These are phyloP conservation scores for Nothobranchius kuhntae DNA, from an alignment of 2,113 vertebrate genomes.

Conservation along the genomic window DNA sequence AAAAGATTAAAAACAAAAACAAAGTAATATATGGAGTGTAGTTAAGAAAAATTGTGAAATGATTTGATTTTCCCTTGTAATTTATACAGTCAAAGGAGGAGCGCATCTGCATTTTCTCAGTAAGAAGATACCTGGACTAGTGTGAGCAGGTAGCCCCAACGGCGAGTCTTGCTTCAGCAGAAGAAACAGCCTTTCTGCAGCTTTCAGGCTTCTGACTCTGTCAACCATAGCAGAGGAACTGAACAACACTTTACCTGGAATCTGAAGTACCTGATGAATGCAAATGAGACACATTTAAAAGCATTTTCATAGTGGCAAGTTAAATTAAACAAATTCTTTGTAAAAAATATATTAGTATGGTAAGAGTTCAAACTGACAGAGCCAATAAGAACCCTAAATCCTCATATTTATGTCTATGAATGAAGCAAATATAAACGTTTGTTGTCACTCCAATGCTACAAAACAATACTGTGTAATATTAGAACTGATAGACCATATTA, in stretches of 20 bases:
- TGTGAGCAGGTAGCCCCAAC: constrained; percentile 38
- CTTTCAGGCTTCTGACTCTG: constrained; percentile 81
- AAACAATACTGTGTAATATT: no score
- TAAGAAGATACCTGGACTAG: constrained; percentile 48
- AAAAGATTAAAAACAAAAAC: not conserved
- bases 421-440: no score
- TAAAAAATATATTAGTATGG: not conserved
- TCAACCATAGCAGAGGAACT: constrained; percentile 65
- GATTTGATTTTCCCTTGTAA: not conserved
- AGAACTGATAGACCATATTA: no score
- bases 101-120: not conserved
- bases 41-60: not conserved
- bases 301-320: not conserved
- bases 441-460: no score
- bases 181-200: constrained; percentile 88
- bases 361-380: not conserved
- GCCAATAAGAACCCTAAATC: no score
- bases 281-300: not conserved
- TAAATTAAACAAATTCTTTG: not conserved
- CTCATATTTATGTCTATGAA: no score
- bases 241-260: constrained; percentile 92
- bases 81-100: not conserved
- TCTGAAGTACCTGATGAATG: constrained; percentile 83
- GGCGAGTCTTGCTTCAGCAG: constrained; percentile 80
- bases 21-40: not conserved